Evolutionary conservation across 2,888 invertebrate species (phyloP), one percentile per base, ranked within the genome.

Genomic region (Hedya salicella): DNA sequence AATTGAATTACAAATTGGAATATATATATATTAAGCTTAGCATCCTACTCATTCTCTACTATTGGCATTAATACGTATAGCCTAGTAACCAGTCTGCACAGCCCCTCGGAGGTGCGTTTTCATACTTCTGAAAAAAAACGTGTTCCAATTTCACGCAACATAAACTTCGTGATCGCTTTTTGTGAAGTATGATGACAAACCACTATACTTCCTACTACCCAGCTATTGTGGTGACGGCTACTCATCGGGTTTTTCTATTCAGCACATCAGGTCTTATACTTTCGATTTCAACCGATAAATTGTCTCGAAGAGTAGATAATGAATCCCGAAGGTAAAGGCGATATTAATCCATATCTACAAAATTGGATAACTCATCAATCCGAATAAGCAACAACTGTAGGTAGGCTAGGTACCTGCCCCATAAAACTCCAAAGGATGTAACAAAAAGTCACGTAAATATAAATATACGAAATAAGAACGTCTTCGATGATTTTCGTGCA

Each of bases 101-200:
- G 40, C 54, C 30, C 53, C 39, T 48, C 40, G 42, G 46, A 60
- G 61, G 66, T 66, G 53, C 54, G 48, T 61, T 66, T 66, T 39
- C 62, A 67, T 71, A 71, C 74, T 61, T 69, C 49, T 68, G 69
- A 75, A 78, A 78, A n/a, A 75, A 75, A 75, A 13, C 68, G 77
- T 75, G 79, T 78, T 79, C 78, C 83, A 91, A 92, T 92, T 92
- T 92, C 91, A 91, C 91, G 91, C 88, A 86, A 84, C 85, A 81
- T 81, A 87, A 88, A 88, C 87, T 86, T 78, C 82, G 87, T 84
- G 87, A 86, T 80, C 80, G 73, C 67, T 88, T 91, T 91, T 89
- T 90, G 82, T 75, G 74, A 82, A 77, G 86, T 87, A 86, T 88
- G 86, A 89, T 87, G 86, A 84, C 87, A 84, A 85, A 86, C 72